Evolutionary conservation across 2,113 vertebrate genomes (phyloP), one percentile per base, ranked within the genome.

Genomic region (Bucco capensis): DNA sequence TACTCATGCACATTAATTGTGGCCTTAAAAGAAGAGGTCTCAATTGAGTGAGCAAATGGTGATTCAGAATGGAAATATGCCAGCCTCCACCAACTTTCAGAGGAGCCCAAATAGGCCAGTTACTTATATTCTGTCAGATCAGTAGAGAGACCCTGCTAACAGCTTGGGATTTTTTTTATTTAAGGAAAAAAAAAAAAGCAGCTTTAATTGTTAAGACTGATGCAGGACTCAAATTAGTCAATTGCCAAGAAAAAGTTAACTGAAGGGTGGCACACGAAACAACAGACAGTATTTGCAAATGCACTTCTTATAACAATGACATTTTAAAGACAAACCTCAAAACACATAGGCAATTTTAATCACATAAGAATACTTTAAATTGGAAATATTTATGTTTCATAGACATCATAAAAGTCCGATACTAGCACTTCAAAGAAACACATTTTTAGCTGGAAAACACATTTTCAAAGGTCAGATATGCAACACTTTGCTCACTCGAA

Each of bases 1-100:
- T 30, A 53, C 30, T 82, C 16, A 38, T 9, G 13, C 28, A 51
- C 3, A 1, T 35, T 30, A 35, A 12, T 49, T 91, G 35, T 71
- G 54, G 37, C 82, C 66, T 92, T 87, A 85, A 84, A 95, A 91
- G 78, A 66, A 92, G 47, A 90, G 27, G 73, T 74, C 49, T 86
- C 14, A 4, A 62, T 24, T 0, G 0, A 88, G 37, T 14, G 18
- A 88, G 51, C 35, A 83, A 86, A 47, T 4, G 2, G 40, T 7
- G 2, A 86, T 53, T 91, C 65, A 67, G 44, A 67, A 76, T 18
- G 42, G 82, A 94, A 89, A 71, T 14, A 74, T 74, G 35, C 35
- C 82, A 74, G 47, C 67, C 88, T 44, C 38, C 22, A 58, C 22
- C 1, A 3, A 40, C 47, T 85, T 86, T 37, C 53, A 86, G 24